Percentiles rank a stretch among this genome's conserved stretches.
Conservation (phyloP, 1,140 invertebrate species). For the Halyomorpha halys region DNA sequence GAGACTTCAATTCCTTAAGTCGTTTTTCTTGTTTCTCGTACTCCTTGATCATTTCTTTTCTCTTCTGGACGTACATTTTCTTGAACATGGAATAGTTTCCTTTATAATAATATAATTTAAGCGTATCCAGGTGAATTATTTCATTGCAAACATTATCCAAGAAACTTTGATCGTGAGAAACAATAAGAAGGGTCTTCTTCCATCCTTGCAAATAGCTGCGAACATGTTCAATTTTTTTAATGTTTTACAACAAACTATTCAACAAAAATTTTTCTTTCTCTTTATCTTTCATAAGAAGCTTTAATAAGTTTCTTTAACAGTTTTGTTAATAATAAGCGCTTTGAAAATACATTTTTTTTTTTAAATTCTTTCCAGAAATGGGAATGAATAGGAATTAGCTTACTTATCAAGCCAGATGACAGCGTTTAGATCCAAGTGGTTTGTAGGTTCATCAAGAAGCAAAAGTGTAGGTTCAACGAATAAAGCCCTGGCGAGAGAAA, state of each 20-base stretch:
- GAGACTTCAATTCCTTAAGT: conserved; percentile 85
- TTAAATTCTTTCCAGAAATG: too few relatives aligned
- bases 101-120: conserved; percentile 94
- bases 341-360: too few relatives aligned
- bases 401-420: conserved; percentile 99
- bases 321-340: too few relatives aligned
- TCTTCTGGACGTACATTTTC: conserved; percentile 95
- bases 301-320: too few relatives aligned
- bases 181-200: conserved; percentile 95
- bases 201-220: conserved; percentile 84
- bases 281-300: too few relatives aligned
- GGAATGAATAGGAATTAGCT: conserved; percentile 34
- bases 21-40: conserved; percentile 97
- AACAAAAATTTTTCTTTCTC: too few relatives aligned
- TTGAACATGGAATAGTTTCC: conserved; percentile 99
- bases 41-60: conserved; percentile 90
- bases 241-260: too few relatives aligned
- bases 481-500: conserved; percentile 81
- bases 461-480: conserved; percentile 90
- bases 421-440: conserved; percentile 91
- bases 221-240: conserved; percentile 24
- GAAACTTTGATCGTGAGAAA: conserved; percentile 99
- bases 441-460: conserved; percentile 92
- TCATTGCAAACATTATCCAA: conserved; percentile 98
- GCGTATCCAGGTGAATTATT: conserved; percentile 91